These are phyloP conservation scores for Hassar affinis DNA, from an alignment of 2,113 vertebrate genomes.

Conservation along the genomic window DNA sequence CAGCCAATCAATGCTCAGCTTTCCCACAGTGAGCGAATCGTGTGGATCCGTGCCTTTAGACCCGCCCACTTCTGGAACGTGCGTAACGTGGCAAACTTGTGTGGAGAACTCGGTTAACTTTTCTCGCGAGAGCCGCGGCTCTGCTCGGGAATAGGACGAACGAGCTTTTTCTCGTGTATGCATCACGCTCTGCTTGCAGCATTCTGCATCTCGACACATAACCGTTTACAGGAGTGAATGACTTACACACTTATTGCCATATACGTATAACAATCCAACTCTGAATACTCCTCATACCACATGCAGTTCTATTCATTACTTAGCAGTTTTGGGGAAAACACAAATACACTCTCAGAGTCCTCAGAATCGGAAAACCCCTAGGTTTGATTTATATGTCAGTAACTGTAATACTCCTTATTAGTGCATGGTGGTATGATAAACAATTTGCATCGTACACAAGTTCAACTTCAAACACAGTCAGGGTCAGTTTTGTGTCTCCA, in stretches of 20 bases:
- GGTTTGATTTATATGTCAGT: background rate
- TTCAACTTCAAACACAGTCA: too few species aligned
- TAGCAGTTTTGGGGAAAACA: background rate
- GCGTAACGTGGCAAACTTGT: constrained; percentile 46
- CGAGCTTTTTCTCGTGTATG: too few species aligned
- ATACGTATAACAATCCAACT: background rate
- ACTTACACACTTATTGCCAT: background rate
- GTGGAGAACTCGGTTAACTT: background rate
- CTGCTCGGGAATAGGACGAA: background rate
- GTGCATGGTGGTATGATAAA: too few species aligned
- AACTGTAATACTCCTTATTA: background rate
- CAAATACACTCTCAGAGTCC: background rate
- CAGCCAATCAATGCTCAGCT: constrained; percentile 13
- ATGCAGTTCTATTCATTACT: background rate
- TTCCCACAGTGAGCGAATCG: background rate
- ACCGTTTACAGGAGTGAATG: background rate
- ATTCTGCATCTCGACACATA: background rate
- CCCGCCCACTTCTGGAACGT: constrained; percentile 26
- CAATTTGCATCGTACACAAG: too few species aligned
- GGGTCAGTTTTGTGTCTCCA: too few species aligned
- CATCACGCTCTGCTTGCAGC: too few species aligned
- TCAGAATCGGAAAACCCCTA: background rate
- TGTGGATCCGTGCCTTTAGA: background rate
- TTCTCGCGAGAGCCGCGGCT: constrained; percentile 39
- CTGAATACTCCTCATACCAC: background rate